These are phyloP conservation scores for Chloropsis cyanopogon DNA, from an alignment of 2,113 vertebrate species.

Conservation along the genomic window DNA sequence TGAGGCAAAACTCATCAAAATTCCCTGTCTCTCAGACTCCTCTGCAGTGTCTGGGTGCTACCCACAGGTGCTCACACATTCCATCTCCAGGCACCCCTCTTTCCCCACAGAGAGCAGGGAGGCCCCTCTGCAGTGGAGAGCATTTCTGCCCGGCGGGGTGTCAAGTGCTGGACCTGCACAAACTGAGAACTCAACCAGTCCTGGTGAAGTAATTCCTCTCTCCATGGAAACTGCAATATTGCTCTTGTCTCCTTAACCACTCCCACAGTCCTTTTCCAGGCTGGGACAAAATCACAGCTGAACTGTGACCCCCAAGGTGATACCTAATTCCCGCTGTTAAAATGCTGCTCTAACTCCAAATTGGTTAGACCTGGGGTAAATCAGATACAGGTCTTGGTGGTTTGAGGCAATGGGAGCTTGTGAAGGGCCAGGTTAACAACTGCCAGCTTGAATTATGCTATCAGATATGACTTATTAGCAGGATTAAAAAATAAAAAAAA, in stretches of 20 bases:
- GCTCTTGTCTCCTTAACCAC: not conserved
- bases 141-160: not conserved
- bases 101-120: not conserved
- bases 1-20: not conserved
- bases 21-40: not conserved
- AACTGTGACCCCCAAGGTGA: not conserved
- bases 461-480: not conserved
- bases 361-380: fast-evolving
- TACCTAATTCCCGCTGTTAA: not conserved
- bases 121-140: not conserved
- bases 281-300: not conserved
- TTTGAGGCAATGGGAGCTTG: not conserved
- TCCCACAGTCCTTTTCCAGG: not conserved
- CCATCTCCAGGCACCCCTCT: not conserved
- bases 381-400: not conserved
- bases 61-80: not conserved
- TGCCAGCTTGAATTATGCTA: not conserved
- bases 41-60: not conserved
- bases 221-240: not conserved
- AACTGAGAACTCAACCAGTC: not conserved
- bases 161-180: not conserved
- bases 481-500: not conserved
- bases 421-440: not conserved
- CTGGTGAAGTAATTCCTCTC: not conserved
- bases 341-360: not conserved